Base-by-base conservation (phyloP, 2,113 vertebrate genomes). In the Rhinolophus sinicus region DNA sequence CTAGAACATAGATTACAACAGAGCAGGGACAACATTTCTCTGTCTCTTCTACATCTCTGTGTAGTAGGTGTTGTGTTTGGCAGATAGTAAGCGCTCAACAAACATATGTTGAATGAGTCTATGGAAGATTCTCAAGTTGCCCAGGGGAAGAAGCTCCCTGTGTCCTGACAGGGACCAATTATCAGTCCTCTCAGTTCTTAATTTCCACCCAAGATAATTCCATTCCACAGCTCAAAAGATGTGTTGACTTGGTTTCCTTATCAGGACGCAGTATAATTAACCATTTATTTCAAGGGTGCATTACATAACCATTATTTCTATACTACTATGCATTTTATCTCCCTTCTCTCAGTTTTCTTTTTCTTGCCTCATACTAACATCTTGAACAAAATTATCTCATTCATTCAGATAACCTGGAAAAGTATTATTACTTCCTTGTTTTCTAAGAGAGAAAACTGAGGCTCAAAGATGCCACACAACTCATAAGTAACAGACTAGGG, bases 311-410 rank as follows among this genome's bases (percentile, higher is more conserved):
- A 60, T 88, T 14, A 16, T 84, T 87, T 77, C 47, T 83, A 35
- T 18, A 64, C 16, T 70, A 21, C 21, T 13, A 22, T 22, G 44
- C 9, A n/a, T 77, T 95, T 88, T 88, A 38, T 67, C 8, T 72
- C 15, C 6, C 2, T 52, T n/a, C 19, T 93, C 33, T 50, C 40
- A 54, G 2, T 65, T 80, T 91, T 40, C 21, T 90, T 72, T 87
- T 35, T 54, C 9, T 80, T 75, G 15, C 7, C 3, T 94, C 35
- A 19, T 93, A n/a, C 28, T 65, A 73, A n/a, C 28, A 56, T 80
- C 44, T 77, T 87, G 28, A n/a, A 28, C 9, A 91, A 96, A 67
- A 95, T 64, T 14, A 67, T 58, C 35, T 81, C 60, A 72, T 93
- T 76, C 26, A 69, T 80, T 93, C 38, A 44, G 18, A 40, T 56